Evolutionary conservation across 1,140 invertebrate species (phyloP), one percentile per base, ranked within the genome.

Genomic region (Stegodyphus dumicola): DNA sequence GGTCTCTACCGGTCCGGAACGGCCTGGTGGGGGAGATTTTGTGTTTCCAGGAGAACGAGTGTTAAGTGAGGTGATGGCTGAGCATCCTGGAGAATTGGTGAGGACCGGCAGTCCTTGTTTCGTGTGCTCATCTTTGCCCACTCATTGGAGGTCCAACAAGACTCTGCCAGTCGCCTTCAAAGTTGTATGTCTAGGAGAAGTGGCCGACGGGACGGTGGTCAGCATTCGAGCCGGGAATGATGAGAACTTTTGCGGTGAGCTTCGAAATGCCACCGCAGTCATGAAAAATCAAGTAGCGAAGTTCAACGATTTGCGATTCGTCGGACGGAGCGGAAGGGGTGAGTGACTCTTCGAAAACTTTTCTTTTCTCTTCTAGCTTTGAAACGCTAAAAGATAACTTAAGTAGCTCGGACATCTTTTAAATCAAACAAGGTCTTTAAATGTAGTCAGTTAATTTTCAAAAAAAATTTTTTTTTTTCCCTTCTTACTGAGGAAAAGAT

Each of bases 251-350:
- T 98, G 96, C 89, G 97, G 95, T 0, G 98, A 99, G 89, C 91
- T 99, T 86, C 91, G 97, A 70, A 99, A 99, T 91, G 95, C 93
- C 88, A 96, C 95, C 3, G 96, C 98, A 0, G 94, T 97, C 84
- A 98, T 99, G 95, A 98, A 98, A 92, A 97, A 97, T 89, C 96
- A 98, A 90, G 95, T 99, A 86, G 98, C 98, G 66, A 98, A 98
- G 91, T 99, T 99, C 90, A 98, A 97, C 90, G 98, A 99, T 92
- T 92, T 99, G 48, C 93, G 98, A 90, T 99, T 99, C 91, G 96
- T 99, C 87, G 98, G 98, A 48, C 93, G 97, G 89, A 98, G 96
- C 90, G 98, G 98, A 18, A 93, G 98, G 94, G 98, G 98, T 98
- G 90, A 95, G 94, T 60, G 56, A 60, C 33, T 33, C 33, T 33